phyloP scores from a whole-genome alignment of 2,797 vertebrate genomes.

The Gadopsis bispinosus region DNA sequence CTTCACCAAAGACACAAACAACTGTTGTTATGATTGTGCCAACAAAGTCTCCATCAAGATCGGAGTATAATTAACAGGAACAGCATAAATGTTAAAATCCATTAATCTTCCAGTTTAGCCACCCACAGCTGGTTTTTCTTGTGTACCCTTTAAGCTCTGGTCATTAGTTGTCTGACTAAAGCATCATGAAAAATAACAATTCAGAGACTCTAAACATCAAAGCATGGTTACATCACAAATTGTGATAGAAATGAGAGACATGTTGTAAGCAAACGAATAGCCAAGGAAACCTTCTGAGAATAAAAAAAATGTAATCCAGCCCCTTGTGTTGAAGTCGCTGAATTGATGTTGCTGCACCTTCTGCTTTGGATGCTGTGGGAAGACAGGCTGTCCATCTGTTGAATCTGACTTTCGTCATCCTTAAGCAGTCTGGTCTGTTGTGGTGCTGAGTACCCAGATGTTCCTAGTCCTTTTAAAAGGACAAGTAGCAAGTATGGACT shows the following conservation, averaged over 20 bases:
- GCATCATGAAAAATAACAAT: constrained; percentile 23
- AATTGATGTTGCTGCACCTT: constrained; percentile 58
- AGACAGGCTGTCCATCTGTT: constrained; percentile 67
- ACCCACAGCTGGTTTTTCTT: constrained; percentile 41
- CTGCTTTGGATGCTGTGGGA: constrained; percentile 59
- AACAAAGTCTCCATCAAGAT: constrained; percentile 55
- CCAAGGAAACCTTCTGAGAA: neutral
- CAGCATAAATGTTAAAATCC: constrained; percentile 52
- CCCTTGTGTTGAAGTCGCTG: constrained; percentile 54
- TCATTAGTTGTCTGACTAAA: constrained; percentile 40
- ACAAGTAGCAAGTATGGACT: constrained; percentile 35
- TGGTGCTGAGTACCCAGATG: constrained; percentile 60
- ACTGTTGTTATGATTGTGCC: constrained; percentile 57
- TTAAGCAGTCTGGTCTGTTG: constrained; percentile 46
- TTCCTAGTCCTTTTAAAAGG: constrained; percentile 45
- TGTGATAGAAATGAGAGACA: constrained; percentile 6
- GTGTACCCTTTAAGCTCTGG: constrained; percentile 31
- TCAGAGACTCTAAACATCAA: constrained; percentile 12
- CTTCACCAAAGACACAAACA: constrained; percentile 69
- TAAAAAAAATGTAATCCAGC: constrained; percentile 26
- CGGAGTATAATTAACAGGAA: constrained; percentile 53
- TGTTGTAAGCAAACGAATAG: constrained; percentile 6
- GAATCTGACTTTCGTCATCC: constrained; percentile 51
- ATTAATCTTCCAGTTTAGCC: constrained; percentile 57
- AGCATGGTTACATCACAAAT: constrained; percentile 6